These are phyloP conservation scores for Scomber colias DNA, from an alignment of 2,113 vertebrate species.

Conservation along the genomic window DNA sequence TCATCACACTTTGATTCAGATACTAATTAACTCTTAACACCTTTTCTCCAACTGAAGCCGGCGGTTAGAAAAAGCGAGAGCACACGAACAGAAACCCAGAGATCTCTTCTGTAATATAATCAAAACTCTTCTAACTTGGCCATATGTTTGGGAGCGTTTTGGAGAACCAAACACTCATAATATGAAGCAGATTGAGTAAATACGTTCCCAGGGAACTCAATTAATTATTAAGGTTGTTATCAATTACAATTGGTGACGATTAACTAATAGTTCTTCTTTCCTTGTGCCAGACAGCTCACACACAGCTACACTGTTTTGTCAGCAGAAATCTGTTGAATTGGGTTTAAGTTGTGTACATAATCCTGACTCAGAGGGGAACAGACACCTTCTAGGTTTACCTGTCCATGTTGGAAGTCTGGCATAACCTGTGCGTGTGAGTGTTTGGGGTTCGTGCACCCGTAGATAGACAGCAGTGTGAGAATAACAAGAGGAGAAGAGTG, in stretches of 20 bases:
- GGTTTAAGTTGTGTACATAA: not conserved
- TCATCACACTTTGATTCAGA: conserved; percentile 28
- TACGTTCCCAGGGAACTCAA: not conserved
- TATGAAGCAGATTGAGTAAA: not conserved
- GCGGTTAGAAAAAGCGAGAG: not conserved
- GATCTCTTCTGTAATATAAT: not conserved
- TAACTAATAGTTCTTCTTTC: not conserved
- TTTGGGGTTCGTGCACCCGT: not conserved
- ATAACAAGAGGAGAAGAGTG: conserved; percentile 21
- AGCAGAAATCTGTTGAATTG: not conserved
- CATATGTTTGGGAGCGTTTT: not conserved
- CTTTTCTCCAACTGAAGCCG: not conserved
- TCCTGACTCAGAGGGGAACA: conserved; percentile 5
- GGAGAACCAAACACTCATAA: not conserved
- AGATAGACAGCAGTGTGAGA: conserved; percentile 30
- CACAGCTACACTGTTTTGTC: conserved; percentile 2
- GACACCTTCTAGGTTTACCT: conserved; percentile 13
- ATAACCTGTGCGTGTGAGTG: not conserved
- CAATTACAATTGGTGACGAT: not conserved
- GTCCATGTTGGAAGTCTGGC: conserved; percentile 8
- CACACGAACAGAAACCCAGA: not conserved
- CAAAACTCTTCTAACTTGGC: not conserved
- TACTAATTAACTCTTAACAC: not conserved
- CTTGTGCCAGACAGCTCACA: not conserved
- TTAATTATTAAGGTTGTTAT: conserved; percentile 19